Conservation (phyloP, 1,140 invertebrate genomes). For the Philotrypesis tridentata region DNA sequence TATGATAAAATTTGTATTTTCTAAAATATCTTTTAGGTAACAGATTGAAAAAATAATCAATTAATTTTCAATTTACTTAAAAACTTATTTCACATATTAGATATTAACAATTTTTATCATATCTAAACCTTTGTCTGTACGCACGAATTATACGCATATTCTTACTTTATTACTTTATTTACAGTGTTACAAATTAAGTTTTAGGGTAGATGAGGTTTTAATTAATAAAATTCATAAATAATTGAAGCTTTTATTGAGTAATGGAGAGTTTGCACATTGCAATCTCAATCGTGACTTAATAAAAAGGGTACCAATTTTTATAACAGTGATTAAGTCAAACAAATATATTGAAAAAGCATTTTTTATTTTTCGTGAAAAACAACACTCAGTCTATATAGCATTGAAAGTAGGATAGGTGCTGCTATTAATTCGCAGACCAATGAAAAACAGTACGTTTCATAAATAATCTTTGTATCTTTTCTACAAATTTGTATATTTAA, state of each 20-base stretch:
- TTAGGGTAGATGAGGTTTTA: slow-evolving; percentile 6
- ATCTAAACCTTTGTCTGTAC: background rate
- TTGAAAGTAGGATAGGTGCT: slow-evolving; percentile 24
- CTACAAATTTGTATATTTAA: slow-evolving; percentile 55
- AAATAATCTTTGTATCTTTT: slow-evolving; percentile 53
- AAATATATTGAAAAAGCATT: slow-evolving; percentile 30
- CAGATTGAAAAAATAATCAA: slow-evolving; percentile 19
- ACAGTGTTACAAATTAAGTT: slow-evolving; percentile 14
- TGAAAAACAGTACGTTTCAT: slow-evolving; percentile 37
- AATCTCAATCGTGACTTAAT: slow-evolving; percentile 41
- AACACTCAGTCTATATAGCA: slow-evolving; percentile 33
- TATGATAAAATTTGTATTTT: slow-evolving; percentile 13
- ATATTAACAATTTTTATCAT: slow-evolving; percentile 10
- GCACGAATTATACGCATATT: slow-evolving; percentile 21
- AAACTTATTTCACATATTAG: background rate
- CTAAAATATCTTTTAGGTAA: background rate
- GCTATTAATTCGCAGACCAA: slow-evolving; percentile 26
- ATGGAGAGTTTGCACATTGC: slow-evolving; percentile 27
- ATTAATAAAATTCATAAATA: background rate
- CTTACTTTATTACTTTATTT: slow-evolving; percentile 34
- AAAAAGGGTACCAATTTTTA: slow-evolving; percentile 44
- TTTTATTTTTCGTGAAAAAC: slow-evolving; percentile 37
- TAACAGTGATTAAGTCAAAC: slow-evolving; percentile 27
- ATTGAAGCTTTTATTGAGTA: slow-evolving; percentile 29
- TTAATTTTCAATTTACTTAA: background rate